A percentile compares a stretch with the other conserved stretches of the same genome.
Conservation (phyloP, 2,888 invertebrate species). For the Epinotia demarniana region DNA sequence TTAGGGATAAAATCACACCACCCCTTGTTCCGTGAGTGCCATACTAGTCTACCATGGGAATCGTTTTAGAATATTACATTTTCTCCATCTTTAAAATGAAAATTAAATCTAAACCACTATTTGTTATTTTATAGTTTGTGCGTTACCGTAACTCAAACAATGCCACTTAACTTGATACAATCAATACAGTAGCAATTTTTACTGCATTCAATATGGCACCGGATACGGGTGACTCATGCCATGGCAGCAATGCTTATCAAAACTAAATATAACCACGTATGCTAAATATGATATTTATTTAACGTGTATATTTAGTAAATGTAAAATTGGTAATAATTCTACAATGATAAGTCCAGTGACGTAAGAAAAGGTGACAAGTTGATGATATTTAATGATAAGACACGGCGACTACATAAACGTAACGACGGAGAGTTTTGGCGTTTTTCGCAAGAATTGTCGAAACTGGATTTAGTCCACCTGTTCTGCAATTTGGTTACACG, state of each 20-base stretch:
- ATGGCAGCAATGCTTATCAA: background rate
- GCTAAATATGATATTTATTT: background rate
- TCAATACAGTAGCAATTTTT: background rate
- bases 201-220: background rate
- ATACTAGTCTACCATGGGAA: too few relatives aligned
- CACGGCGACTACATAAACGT: constrained; percentile 1
- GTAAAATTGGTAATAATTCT: constrained; percentile 3
- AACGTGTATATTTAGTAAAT: background rate
- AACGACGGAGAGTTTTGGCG: constrained; percentile 5
- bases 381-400: constrained; percentile 23
- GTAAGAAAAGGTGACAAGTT: background rate
- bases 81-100: too few relatives aligned
- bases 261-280: constrained; percentile 10
- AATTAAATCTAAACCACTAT: too few relatives aligned
- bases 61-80: too few relatives aligned
- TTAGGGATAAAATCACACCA: too few relatives aligned
- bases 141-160: background rate
- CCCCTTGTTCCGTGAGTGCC: too few relatives aligned
- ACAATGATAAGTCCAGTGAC: constrained; percentile 9
- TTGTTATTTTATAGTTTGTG: background rate
- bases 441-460: constrained; percentile 6
- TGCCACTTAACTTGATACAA: background rate
- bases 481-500: constrained; percentile 20
- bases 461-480: constrained; percentile 38
- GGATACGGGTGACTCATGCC: constrained; percentile 6